Evolutionary conservation across 1,140 invertebrate genomes (phyloP).

Genomic region (Cotesia glomerata): DNA sequence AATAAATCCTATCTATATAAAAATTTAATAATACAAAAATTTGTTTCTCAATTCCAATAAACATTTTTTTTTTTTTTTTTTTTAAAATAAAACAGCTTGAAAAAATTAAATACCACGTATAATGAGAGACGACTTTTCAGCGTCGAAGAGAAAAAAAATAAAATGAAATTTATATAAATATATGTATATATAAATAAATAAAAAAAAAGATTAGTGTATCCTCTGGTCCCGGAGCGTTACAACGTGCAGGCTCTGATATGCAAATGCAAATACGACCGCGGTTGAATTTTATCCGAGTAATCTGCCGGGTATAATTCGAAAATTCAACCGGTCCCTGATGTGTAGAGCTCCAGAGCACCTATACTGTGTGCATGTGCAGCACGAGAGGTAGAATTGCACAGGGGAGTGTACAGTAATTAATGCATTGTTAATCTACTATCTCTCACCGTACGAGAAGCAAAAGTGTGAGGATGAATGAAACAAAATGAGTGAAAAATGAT

Average conservation of each 20-base stretch:
- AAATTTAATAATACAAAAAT: background rate
- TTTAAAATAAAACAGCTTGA: background rate
- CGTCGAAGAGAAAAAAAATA: background rate
- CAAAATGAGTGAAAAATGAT: slow-evolving; percentile 22
- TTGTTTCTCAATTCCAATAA: background rate
- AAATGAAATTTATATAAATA: background rate
- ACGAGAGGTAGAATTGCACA: slow-evolving; percentile 20
- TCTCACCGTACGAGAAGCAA: slow-evolving; percentile 32
- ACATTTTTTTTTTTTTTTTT: background rate
- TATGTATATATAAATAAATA: background rate
- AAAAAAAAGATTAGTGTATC: slow-evolving; percentile 5
- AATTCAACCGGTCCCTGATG: slow-evolving; percentile 39
- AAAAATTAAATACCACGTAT: background rate
- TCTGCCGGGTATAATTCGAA: slow-evolving; percentile 53
- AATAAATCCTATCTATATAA: background rate
- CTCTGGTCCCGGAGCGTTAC: slow-evolving; percentile 18
- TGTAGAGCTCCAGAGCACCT: slow-evolving; percentile 28
- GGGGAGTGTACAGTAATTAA: slow-evolving; percentile 48
- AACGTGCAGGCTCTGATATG: slow-evolving; percentile 40
- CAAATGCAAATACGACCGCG: slow-evolving; percentile 43
- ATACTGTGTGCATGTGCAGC: background rate
- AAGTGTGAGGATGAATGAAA: slow-evolving; percentile 20
- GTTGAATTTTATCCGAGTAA: slow-evolving; percentile 56
- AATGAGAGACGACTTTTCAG: background rate
- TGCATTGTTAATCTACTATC: slow-evolving; percentile 54